Conservation (phyloP, 2,888 invertebrate genomes). For the Herminia tarsipennalis region DNA sequence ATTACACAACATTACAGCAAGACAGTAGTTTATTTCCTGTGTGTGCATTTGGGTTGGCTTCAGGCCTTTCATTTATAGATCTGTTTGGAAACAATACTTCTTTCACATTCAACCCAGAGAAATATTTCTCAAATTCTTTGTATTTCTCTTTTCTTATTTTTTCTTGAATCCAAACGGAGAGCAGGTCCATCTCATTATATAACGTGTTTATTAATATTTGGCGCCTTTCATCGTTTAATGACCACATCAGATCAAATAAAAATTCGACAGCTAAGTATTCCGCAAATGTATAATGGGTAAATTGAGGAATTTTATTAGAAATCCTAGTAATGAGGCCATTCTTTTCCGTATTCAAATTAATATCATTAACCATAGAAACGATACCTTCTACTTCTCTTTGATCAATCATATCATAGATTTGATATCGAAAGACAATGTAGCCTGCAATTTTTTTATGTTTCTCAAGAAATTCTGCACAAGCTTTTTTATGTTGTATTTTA, state of each 20-base stretch:
- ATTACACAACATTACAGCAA: too few species aligned
- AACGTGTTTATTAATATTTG: too few species aligned
- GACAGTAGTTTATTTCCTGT: too few species aligned
- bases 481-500: slow-evolving; percentile 4
- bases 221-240: too few species aligned
- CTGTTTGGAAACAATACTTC: too few species aligned
- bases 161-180: too few species aligned
- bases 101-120: too few species aligned
- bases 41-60: too few species aligned
- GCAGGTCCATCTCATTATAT: too few species aligned
- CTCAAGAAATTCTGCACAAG: not conserved
- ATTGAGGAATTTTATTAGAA: not conserved
- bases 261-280: slow-evolving; percentile 8
- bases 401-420: slow-evolving; percentile 2
- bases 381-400: slow-evolving; percentile 3
- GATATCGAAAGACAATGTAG: slow-evolving; percentile 5
- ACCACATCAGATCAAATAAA: not conserved
- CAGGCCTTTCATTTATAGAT: too few species aligned
- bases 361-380: not conserved
- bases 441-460: slow-evolving; percentile 17
- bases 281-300: slow-evolving; percentile 4
- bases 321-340: slow-evolving; percentile 5
- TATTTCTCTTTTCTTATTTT: too few species aligned
- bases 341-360: slow-evolving; percentile 10
- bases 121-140: too few species aligned